Base-by-base conservation (phyloP, 1,140 invertebrate species). In the Rhyzopertha dominica region DNA sequence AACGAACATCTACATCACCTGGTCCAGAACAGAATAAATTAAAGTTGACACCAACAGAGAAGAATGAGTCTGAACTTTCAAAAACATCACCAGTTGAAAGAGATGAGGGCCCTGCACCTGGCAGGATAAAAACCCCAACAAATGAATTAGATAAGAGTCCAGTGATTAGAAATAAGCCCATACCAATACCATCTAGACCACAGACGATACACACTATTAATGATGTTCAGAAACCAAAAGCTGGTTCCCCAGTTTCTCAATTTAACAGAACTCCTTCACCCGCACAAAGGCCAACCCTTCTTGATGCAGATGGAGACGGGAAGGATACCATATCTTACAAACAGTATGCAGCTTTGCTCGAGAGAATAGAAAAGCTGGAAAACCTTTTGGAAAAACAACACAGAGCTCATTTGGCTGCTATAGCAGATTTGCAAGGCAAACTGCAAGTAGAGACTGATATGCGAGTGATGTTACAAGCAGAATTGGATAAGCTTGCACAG, bases 401-500 rank as follows among this genome's bases (percentile, higher is more conserved):
- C 51, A 66, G 72, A 8, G 72, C 65, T 46, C 72, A 74, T 61
- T 69, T 64, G 29, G 58, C 68, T 3, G 65, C 72, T 38, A 74
- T 81, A 24, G 76, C 80, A 24, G 75, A 78, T 19, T 59, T 82
- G 44, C 66, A 67, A 20, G 66, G 61, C 5, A 69, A 70, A 48
- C 55, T 81, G 29, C 67, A 70, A 4, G 56, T 70, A 18, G 80
- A 82, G 59, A 70, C 68, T 4, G 77, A 80, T 43, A 72, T 74
- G 51, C 68, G 79, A 10, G 71, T 71, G 54, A 60, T 74, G 13
- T 48, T 82, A 26, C 75, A 80, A 45, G 63, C 66, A 20, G 74
- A 81, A 56, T 54, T 80, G 29, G 76, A 77, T 40, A 79, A 78
- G 62, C 67, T 80, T 41, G 71, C 72, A 37, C 72, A 75, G 46